Evolutionary conservation across 2,888 invertebrate species (phyloP).

Genomic region (Petrolisthes cinctipes): DNA sequence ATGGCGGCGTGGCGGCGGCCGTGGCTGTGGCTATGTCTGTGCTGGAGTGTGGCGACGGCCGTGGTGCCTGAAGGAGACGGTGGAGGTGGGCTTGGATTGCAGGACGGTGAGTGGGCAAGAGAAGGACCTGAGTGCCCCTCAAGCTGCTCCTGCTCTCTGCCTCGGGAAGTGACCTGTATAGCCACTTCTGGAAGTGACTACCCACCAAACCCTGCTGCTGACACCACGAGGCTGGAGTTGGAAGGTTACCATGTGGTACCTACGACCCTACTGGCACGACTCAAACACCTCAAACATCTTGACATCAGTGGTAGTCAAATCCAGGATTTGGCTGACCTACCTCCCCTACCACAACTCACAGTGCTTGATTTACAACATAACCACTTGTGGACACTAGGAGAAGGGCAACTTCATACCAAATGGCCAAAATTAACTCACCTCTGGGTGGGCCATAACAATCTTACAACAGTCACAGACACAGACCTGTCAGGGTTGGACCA

Average conservation of each 20-base stretch:
- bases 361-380: constrained; percentile 47
- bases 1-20: constrained; percentile 45
- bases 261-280: constrained; percentile 32
- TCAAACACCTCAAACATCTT: constrained; percentile 53
- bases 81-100: constrained; percentile 6
- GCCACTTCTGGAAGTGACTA: constrained; percentile 18
- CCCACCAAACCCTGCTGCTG: constrained; percentile 49
- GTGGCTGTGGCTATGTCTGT: constrained; percentile 45
- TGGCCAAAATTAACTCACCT: constrained; percentile 47
- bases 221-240: constrained; percentile 41
- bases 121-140: constrained; percentile 27
- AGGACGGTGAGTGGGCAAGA: constrained; percentile 16
- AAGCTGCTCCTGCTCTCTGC: constrained; percentile 33
- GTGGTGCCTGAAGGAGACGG: constrained; percentile 50
- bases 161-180: constrained; percentile 26
- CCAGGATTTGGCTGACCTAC: constrained; percentile 28
- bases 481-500: constrained; percentile 37
- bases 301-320: constrained; percentile 47
- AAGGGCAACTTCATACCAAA: not conserved
- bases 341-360: constrained; percentile 42
- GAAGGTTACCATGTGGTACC: constrained; percentile 39
- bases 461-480: constrained; percentile 31
- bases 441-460: constrained; percentile 47
- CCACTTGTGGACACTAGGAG: constrained; percentile 34
- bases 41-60: constrained; percentile 43